phyloP scores from a whole-genome alignment of 2,113 vertebrate species.

The Rattus rattus region DNA sequence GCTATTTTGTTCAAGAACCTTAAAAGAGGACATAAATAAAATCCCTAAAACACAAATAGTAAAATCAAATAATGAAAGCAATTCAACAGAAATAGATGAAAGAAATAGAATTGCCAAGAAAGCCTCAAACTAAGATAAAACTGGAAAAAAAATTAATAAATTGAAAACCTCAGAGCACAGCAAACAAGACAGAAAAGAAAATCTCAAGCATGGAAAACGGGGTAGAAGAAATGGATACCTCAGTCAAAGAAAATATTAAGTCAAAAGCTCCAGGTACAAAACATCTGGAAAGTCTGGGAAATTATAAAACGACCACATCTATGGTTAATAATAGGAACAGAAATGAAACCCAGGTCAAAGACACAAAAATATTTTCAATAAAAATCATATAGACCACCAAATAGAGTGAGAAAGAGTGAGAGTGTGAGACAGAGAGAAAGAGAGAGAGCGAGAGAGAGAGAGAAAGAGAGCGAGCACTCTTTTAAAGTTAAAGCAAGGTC shows the following conservation, averaged over 20 bases:
- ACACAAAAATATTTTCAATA: background rate
- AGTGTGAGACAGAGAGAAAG: background rate
- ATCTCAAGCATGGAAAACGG: background rate
- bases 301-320: background rate
- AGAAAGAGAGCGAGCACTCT: too few relatives aligned
- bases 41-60: background rate
- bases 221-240: background rate
- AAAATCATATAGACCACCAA: background rate
- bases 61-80: background rate
- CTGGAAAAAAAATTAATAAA: background rate
- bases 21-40: background rate
- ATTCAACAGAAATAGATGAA: background rate
- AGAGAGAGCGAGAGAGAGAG: background rate
- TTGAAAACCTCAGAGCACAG: background rate
- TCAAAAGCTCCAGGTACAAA: background rate
- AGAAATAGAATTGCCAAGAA: background rate
- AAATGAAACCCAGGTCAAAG: background rate
- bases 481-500: background rate
- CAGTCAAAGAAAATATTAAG: background rate
- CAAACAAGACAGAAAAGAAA: background rate
- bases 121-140: background rate
- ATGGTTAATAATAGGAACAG: background rate
- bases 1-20: background rate
- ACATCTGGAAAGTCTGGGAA: background rate
- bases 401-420: background rate